Evolutionary conservation across 2,888 invertebrate genomes (phyloP), one percentile per base, ranked within the genome.

Genomic region (Protula sp.): DNA sequence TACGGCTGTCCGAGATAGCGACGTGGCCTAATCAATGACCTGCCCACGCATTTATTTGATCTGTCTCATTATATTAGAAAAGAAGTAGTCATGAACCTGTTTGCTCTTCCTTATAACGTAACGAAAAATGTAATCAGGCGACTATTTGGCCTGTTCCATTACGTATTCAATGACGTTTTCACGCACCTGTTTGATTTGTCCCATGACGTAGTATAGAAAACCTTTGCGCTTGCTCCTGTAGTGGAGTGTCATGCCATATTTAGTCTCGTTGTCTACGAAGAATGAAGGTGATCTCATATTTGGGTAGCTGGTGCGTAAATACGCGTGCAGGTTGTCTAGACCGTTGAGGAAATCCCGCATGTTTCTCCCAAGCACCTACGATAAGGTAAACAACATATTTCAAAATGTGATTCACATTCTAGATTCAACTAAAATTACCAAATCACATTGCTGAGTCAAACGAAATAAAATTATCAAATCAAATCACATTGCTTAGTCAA

Each of bases 131-230:
- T n/a, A n/a, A n/a, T n/a, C n/a, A n/a, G n/a, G n/a, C n/a, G n/a
- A n/a, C n/a, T n/a, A n/a, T n/a, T n/a, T n/a, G n/a, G n/a, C n/a
- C n/a, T n/a, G n/a, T n/a, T n/a, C n/a, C n/a, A n/a, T n/a, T n/a
- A n/a, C n/a, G n/a, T n/a, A n/a, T n/a, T n/a, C n/a, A n/a, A n/a
- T n/a, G n/a, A n/a, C n/a, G n/a, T n/a, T n/a, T n/a, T n/a, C n/a
- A n/a, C n/a, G n/a, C 88, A 88, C 85, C 90, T 91, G 74, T 78
- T 90, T 85, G 67, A 95, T 94, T 81, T 94, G 94, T 2, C 95
- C 97, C 89, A 94, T 94, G 3, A 95, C 93, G 77, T 98, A 98
- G 81, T 92, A 92, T 2, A 95, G 89, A 78, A 93, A 97, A 0
- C 95, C 97, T 65, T 91, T 86, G 65, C 97, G 84, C 80, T 93